Percentiles rank a stretch among this genome's conserved stretches.
These are phyloP conservation scores for Dryadula phaetusa DNA, from an alignment of 2,888 invertebrate species.

Conservation along the genomic window DNA sequence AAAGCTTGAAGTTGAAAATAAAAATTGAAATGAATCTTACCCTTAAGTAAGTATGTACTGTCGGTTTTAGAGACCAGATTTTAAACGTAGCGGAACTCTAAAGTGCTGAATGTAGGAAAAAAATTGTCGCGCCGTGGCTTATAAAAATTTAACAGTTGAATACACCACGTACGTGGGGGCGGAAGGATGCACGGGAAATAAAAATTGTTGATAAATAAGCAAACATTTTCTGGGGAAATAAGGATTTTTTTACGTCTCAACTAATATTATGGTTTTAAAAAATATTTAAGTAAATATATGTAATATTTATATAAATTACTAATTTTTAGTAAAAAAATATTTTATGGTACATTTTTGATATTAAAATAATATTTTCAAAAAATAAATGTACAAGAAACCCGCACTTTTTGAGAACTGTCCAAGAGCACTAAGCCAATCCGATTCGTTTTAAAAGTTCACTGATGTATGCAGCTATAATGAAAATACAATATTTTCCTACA, in stretches of 20 bases:
- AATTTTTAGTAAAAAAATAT: no score
- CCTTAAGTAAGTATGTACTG: conserved; percentile 58
- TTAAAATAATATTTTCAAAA: no score
- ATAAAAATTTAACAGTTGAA: conserved; percentile 48
- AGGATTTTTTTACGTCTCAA: neutral
- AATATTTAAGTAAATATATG: neutral
- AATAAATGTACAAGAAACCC: no score
- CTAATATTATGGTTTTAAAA: neutral
- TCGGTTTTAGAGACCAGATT: conserved; percentile 63
- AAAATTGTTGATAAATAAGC: neutral
- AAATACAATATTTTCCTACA: no score
- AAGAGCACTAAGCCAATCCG: no score
- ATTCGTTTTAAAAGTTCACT: no score
- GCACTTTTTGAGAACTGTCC: no score
- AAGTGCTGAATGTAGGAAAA: conserved; percentile 62
- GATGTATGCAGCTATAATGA: no score
- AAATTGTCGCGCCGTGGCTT: conserved; percentile 53
- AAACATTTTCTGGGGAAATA: neutral
- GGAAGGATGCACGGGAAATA: conserved; percentile 1
- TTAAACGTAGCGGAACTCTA: conserved; percentile 61
- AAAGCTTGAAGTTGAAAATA: neutral
- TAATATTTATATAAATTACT: no score
- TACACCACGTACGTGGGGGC: conserved; percentile 33
- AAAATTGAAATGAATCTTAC: conserved; percentile 39
- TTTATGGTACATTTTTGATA: no score